Evolutionary conservation across 2,888 invertebrate species (phyloP).

Genomic region (Tuta absoluta): DNA sequence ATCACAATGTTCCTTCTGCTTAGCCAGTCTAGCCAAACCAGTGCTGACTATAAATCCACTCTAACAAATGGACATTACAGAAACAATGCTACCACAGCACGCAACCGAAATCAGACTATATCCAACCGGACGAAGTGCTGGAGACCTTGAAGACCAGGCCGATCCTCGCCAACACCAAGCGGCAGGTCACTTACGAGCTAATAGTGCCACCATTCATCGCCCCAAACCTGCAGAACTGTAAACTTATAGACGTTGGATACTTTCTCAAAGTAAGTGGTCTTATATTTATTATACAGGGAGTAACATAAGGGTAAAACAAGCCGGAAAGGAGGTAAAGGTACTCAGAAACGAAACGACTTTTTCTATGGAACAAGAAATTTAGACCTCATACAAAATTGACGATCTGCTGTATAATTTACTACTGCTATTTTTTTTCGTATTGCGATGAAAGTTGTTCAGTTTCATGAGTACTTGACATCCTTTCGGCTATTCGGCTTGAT

Average conservation of each 20-base stretch:
- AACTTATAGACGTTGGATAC: conserved; percentile 58
- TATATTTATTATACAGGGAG: too few species aligned
- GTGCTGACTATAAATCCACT: background rate
- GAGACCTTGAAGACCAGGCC: conserved; percentile 44
- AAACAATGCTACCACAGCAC: conserved; percentile 53
- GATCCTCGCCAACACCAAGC: conserved; percentile 44
- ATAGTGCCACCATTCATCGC: conserved; percentile 53
- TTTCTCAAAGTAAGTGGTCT: conserved; percentile 54
- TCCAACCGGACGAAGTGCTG: conserved; percentile 47
- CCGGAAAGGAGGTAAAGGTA: too few species aligned
- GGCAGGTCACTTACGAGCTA: conserved; percentile 45
- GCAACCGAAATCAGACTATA: conserved; percentile 51
- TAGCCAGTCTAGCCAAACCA: background rate
- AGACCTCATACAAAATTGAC: too few species aligned
- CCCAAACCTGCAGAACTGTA: conserved; percentile 54
- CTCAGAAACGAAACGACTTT: too few species aligned
- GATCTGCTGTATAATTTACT: too few species aligned
- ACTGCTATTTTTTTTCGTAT: too few species aligned
- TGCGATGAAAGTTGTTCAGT: too few species aligned
- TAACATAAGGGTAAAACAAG: too few species aligned
- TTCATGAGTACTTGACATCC: too few species aligned
- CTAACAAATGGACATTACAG: conserved; percentile 40
- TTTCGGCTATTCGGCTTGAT: too few species aligned
- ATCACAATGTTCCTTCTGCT: background rate
- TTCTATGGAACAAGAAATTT: too few species aligned